These are phyloP conservation scores for Liolophura sinensis DNA, from an alignment of 1,140 invertebrate species.

Conservation along the genomic window DNA sequence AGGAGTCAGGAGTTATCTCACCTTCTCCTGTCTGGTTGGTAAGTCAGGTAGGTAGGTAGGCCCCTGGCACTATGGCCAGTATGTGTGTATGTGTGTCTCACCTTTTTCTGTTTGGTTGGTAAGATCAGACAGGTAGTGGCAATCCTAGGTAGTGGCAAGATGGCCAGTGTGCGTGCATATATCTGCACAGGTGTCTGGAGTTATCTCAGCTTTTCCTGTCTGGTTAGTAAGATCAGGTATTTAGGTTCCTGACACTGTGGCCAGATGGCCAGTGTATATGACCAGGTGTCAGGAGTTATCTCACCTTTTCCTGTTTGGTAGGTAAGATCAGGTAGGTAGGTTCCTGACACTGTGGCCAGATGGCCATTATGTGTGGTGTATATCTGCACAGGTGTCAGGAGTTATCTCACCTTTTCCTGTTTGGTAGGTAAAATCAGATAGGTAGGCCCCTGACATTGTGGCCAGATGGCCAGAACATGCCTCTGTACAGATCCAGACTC, in stretches of 20 bases:
- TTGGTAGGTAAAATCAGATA: slow-evolving; percentile 89
- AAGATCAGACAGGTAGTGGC: slow-evolving; percentile 81
- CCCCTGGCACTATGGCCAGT: too few relatives aligned
- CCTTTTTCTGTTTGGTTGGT: slow-evolving; percentile 77
- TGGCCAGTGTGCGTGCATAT: slow-evolving; percentile 58
- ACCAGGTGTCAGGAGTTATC: neutral
- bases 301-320: slow-evolving; percentile 77
- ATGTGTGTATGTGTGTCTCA: slow-evolving; percentile 27
- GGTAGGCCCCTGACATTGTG: slow-evolving; percentile 80
- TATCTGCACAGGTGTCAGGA: too few relatives aligned
- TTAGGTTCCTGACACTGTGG: slow-evolving; percentile 85
- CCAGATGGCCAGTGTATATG: slow-evolving; percentile 75
- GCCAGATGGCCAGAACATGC: slow-evolving; percentile 90
- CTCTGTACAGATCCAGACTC: slow-evolving; percentile 62
- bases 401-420: slow-evolving; percentile 67
- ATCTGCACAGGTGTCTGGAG: slow-evolving; percentile 43
- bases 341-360: slow-evolving; percentile 84
- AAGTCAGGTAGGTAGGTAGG: slow-evolving; percentile 84
- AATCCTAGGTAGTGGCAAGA: slow-evolving; percentile 66
- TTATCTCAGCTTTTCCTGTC: slow-evolving; percentile 70
- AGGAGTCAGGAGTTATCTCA: too few relatives aligned
- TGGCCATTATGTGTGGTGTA: slow-evolving; percentile 78
- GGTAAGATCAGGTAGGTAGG: slow-evolving; percentile 90
- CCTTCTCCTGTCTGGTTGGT: slow-evolving; percentile 59
- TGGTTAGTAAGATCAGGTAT: slow-evolving; percentile 86